These are phyloP conservation scores for Phacellophora camtschatica DNA, from an alignment of 30 jellyfish, hydroid and myxozoan species.

Conservation along the genomic window DNA sequence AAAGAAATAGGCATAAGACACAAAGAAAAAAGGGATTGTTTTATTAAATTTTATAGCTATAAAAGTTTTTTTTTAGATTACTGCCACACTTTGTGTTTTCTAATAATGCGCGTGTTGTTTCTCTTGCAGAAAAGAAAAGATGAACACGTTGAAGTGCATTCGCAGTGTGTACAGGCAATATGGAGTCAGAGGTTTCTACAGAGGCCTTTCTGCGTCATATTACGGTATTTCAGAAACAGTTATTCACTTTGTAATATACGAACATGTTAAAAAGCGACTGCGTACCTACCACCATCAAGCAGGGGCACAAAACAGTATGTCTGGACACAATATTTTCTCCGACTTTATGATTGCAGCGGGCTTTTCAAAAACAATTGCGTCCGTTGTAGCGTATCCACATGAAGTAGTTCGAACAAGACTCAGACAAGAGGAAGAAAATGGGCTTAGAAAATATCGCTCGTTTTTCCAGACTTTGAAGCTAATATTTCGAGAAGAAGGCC, in stretches of 20 bases:
- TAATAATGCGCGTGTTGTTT: no score
- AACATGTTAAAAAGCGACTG: conserved; percentile 75
- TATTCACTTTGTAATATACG: conserved; percentile 93
- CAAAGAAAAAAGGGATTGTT: no score
- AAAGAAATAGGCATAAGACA: no score
- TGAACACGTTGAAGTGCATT: conserved; percentile 64
- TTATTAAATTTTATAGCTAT: no score
- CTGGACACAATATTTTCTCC: conserved; percentile 75
- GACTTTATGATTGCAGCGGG: conserved; percentile 99
- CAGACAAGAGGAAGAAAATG: conserved; percentile 83
- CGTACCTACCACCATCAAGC: conserved; percentile 64
- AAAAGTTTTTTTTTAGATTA: no score
- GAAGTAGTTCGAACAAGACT: conserved; percentile 98
- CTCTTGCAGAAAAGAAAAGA: conserved; percentile 54
- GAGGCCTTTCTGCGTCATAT: conserved; percentile 98
- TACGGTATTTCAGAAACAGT: conserved; percentile 95
- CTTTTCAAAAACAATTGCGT: conserved; percentile 86
- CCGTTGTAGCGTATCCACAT: conserved; percentile 94
- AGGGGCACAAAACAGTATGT: conserved; percentile 34
- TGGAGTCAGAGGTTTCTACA: conserved; percentile 93
- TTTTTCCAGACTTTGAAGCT: conserved; percentile 83
- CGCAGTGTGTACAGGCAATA: conserved; percentile 65
- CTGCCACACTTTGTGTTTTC: no score
- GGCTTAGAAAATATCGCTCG: conserved; percentile 67
- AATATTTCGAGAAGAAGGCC: conserved; percentile 92